These are phyloP conservation scores for Heliconius eleuchia DNA, from an alignment of 1,140 invertebrate species.

Conservation along the genomic window DNA sequence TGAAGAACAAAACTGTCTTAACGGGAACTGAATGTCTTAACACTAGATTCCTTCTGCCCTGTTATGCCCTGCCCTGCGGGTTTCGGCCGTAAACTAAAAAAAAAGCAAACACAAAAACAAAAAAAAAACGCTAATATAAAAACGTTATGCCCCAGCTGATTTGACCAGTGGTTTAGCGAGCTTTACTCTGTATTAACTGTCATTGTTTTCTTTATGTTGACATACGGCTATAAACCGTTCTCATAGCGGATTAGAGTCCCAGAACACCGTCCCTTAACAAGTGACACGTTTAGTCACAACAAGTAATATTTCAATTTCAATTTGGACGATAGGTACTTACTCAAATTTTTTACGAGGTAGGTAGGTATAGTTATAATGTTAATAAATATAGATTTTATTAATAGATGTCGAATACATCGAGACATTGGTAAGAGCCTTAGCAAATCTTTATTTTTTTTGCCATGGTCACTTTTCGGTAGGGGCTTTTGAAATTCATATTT, in stretches of 20 bases:
- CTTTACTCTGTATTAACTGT: slow-evolving; percentile 27
- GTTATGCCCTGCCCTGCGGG: too few relatives aligned
- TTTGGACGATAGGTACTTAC: not conserved
- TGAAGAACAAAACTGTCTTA: too few relatives aligned
- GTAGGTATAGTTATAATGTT: not conserved
- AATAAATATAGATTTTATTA: too few relatives aligned
- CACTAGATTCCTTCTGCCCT: too few relatives aligned
- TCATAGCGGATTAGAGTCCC: slow-evolving; percentile 24
- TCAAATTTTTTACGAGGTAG: not conserved
- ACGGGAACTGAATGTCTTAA: too few relatives aligned
- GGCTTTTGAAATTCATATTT: too few relatives aligned
- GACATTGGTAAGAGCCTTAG: too few relatives aligned
- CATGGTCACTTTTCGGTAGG: too few relatives aligned
- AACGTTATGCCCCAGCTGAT: slow-evolving; percentile 19
- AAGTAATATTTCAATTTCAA: slow-evolving; percentile 26
- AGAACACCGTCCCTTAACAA: slow-evolving; percentile 10
- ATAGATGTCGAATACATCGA: too few relatives aligned
- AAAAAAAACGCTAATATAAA: slow-evolving; percentile 6
- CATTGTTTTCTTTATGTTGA: slow-evolving; percentile 32
- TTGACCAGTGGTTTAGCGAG: slow-evolving; percentile 26
- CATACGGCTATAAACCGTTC: slow-evolving; percentile 28
- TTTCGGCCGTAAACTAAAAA: too few relatives aligned
- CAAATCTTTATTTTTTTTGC: too few relatives aligned
- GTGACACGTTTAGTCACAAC: slow-evolving; percentile 18
- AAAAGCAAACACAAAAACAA: not conserved